These are phyloP conservation scores for Elmis aenea DNA, from an alignment of 2,888 invertebrate species.

Conservation along the genomic window DNA sequence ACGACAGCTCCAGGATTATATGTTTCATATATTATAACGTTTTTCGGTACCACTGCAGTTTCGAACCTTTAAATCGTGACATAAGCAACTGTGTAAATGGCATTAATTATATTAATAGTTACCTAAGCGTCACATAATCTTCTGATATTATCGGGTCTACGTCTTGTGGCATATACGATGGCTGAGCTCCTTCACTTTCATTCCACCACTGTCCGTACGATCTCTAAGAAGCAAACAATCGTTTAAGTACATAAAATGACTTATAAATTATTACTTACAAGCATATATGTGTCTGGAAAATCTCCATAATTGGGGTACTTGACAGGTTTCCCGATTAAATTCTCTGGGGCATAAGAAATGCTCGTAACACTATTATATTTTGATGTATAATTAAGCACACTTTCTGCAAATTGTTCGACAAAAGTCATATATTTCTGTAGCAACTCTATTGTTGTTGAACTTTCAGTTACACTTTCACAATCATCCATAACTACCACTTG, in stretches of 20 bases:
- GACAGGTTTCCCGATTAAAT: constrained; percentile 77
- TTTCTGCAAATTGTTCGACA: constrained; percentile 73
- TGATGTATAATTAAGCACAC: constrained; percentile 79
- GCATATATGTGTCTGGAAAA: constrained; percentile 83
- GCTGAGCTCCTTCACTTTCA: constrained; percentile 64
- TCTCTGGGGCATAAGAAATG: constrained; percentile 83
- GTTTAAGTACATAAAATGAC: background rate
- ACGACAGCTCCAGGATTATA: constrained; percentile 82
- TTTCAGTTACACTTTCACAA: constrained; percentile 1
- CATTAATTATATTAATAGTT: too few species aligned
- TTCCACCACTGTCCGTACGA: constrained; percentile 85
- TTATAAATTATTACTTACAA: constrained; percentile 56
- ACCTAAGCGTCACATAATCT: constrained; percentile 69
- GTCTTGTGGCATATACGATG: constrained; percentile 72
- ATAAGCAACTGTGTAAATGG: too few species aligned
- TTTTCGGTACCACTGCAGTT: constrained; percentile 60
- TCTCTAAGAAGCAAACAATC: constrained; percentile 58
- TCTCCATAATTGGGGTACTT: constrained; percentile 89
- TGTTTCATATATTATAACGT: constrained; percentile 75
- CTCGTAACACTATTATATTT: constrained; percentile 86
- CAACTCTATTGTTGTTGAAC: constrained; percentile 9
- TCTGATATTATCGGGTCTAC: constrained; percentile 61
- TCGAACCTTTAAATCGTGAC: constrained; percentile 62
- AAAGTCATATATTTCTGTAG: constrained; percentile 37
- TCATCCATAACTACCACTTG: constrained; percentile 1